Evolutionary conservation across 2,113 vertebrate species (phyloP).

Genomic region (Phycodurus eques): DNA sequence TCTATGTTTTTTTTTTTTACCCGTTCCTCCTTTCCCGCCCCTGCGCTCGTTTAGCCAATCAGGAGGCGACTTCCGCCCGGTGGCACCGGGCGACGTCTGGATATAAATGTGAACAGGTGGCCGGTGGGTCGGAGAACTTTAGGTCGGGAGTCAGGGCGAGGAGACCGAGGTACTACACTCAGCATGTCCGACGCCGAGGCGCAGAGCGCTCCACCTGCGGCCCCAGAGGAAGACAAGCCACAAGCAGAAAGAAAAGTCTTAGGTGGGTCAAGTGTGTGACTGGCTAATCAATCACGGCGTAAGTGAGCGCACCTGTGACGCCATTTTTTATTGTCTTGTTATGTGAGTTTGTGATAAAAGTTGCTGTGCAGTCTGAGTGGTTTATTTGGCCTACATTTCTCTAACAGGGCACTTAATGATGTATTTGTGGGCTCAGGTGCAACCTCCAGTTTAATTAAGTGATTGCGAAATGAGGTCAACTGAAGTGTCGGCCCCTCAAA

Average conservation of each 20-base stretch:
- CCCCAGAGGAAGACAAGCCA: constrained; percentile 53
- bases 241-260: constrained; percentile 74
- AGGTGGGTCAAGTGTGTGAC: constrained; percentile 52
- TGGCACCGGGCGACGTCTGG: background rate
- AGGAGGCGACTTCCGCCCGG: background rate
- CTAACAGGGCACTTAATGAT: background rate
- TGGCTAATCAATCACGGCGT: background rate
- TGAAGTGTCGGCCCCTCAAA: too few relatives aligned
- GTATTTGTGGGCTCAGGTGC: background rate
- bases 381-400: background rate
- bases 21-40: background rate
- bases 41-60: background rate
- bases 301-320: background rate
- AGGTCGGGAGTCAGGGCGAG: constrained; percentile 30
- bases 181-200: constrained; percentile 75
- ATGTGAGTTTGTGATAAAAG: background rate
- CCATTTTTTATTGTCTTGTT: background rate
- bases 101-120: background rate
- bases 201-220: constrained; percentile 61
- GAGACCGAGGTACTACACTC: constrained; percentile 22
- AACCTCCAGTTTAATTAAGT: background rate
- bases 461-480: background rate
- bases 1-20: background rate
- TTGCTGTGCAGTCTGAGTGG: too few relatives aligned
- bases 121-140: background rate